Conservation (phyloP, 2,797 vertebrate genomes). For the Numenius phaeopus region DNA sequence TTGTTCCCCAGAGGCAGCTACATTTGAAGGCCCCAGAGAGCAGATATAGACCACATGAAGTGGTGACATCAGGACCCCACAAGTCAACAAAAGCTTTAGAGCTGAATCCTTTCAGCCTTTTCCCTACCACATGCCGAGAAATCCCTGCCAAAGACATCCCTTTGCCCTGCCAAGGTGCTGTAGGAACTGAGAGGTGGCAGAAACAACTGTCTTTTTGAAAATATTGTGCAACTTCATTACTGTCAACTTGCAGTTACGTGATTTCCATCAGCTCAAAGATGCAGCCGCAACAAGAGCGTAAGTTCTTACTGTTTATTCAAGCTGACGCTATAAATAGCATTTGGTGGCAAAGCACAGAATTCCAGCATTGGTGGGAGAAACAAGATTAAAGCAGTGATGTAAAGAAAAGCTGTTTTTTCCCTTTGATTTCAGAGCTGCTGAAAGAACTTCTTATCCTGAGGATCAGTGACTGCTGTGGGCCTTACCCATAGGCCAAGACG, state of each 20-base stretch:
- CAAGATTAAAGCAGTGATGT: constrained; percentile 14
- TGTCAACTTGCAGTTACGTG: not conserved
- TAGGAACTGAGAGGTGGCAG: not conserved
- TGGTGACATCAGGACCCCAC: not conserved
- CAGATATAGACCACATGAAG: not conserved
- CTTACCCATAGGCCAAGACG: not conserved
- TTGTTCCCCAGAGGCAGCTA: not conserved
- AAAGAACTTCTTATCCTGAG: not conserved
- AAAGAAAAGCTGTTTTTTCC: not conserved
- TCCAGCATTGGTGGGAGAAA: not conserved
- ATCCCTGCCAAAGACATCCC: not conserved
- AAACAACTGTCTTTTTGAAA: not conserved
- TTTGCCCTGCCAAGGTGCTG: not conserved
- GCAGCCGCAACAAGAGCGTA: not conserved
- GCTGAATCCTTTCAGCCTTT: not conserved
- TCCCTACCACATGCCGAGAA: not conserved
- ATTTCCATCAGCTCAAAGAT: not conserved
- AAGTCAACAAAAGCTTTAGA: not conserved
- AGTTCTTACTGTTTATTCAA: not conserved
- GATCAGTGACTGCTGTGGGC: not conserved
- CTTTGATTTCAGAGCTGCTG: constrained; percentile 28
- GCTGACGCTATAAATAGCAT: constrained; percentile 8
- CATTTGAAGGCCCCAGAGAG: not conserved
- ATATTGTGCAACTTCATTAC: not conserved
- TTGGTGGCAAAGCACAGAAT: not conserved